phyloP scores from a whole-genome alignment of 1,140 invertebrate genomes.

The Drosophila virilis region DNA sequence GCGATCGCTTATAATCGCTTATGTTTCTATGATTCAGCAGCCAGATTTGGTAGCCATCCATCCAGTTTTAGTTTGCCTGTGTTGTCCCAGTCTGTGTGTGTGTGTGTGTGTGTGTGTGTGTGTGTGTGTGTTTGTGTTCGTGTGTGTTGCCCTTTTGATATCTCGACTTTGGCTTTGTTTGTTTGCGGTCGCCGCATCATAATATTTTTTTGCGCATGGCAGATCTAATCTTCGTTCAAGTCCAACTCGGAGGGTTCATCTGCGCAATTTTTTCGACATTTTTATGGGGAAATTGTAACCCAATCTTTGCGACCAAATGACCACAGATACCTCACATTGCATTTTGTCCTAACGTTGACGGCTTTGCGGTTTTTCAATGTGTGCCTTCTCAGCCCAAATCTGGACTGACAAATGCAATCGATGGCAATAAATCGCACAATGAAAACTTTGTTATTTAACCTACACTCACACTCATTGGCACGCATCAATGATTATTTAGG shows the following conservation, averaged over 20 bases:
- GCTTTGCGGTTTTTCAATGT: constrained; percentile 39
- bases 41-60: constrained; percentile 72
- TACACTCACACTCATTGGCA: neutral
- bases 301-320: constrained; percentile 56
- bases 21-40: constrained; percentile 80
- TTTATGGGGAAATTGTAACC: constrained; percentile 81
- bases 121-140: constrained; percentile 31
- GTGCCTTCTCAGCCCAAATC: constrained; percentile 47
- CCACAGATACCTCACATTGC: constrained; percentile 71
- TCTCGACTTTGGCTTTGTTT: constrained; percentile 58
- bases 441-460: constrained; percentile 1
- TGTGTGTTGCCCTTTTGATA: constrained; percentile 36
- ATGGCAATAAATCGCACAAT: constrained; percentile 31
- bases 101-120: constrained; percentile 25
- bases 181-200: constrained; percentile 68
- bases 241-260: constrained; percentile 56
- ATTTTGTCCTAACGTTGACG: constrained; percentile 80
- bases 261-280: constrained; percentile 68
- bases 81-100: neutral
- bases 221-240: constrained; percentile 75
- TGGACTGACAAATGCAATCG: constrained; percentile 67
- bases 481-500: constrained; percentile 26
- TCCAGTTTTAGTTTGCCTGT: constrained; percentile 47
- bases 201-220: constrained; percentile 81
- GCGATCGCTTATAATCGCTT: constrained; percentile 73